These are phyloP conservation scores for Rynchops niger DNA, from an alignment of 2,113 vertebrate species.

Conservation along the genomic window DNA sequence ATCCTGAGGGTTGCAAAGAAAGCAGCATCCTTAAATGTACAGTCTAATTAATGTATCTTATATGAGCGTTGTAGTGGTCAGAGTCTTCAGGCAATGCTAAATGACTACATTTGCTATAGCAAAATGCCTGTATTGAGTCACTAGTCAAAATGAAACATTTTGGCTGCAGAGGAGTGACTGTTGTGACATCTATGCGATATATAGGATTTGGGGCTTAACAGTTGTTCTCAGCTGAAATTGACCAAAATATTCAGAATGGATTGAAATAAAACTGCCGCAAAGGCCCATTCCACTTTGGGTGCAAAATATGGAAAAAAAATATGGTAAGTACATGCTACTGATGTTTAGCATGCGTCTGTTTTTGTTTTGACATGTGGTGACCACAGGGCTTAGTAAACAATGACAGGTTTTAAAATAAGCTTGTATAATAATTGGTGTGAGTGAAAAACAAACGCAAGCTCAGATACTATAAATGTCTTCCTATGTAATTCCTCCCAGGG, in stretches of 20 bases:
- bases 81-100: not conserved
- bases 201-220: not conserved
- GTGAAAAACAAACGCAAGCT: not conserved
- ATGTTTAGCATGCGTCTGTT: not conserved
- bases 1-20: not conserved
- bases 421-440: conserved; percentile 5
- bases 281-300: not conserved
- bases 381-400: conserved; percentile 18
- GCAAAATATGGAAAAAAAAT: not conserved
- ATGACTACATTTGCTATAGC: not conserved
- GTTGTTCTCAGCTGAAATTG: not conserved
- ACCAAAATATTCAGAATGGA: not conserved
- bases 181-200: not conserved
- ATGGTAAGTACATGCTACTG: not conserved
- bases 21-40: not conserved
- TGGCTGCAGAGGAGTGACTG: not conserved
- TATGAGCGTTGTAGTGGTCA: not conserved
- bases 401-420: conserved; percentile 43
- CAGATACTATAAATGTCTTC: conserved; percentile 25
- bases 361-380: conserved; percentile 38
- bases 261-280: not conserved
- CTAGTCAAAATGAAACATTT: not conserved
- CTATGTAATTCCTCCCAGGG: not conserved
- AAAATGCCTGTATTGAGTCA: not conserved
- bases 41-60: not conserved